Evolutionary conservation across 2,113 vertebrate species (phyloP), one percentile per base, ranked within the genome.

Genomic region (Lepus europaeus): DNA sequence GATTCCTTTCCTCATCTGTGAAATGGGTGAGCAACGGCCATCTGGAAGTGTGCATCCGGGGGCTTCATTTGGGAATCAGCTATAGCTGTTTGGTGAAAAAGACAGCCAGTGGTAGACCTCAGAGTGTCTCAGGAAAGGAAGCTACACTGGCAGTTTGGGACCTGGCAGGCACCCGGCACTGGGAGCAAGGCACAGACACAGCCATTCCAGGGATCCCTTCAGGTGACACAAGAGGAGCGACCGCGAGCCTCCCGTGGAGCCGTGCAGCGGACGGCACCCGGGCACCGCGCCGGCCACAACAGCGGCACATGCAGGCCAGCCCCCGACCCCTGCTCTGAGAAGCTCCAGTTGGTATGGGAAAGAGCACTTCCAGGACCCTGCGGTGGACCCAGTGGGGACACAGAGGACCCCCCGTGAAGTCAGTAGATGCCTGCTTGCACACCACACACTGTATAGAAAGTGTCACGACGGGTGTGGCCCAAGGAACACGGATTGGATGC

Each of bases 381-480:
- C 45, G 45, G 45, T 45, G 45, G 45, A 45, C 45, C 1, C 45
- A 45, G 45, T 45, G 45, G 45, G 45, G 45, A 45, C 45, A 7
- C 45, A 45, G 45, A 45, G 45, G 45, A 45, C 45, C 45, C 45
- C 45, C 45, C 45, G 45, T 45, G 45, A 97, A 98, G 97, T 98
- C 89, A 98, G 97, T 78, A 91, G 92, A 95, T 91, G 88, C 96
- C 97, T 97, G 97, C 97, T 96, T 97, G 98, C 81, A 49, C 94
- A 88, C 76, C 74, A 95, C 96, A 93, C 81, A 3, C 95, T 95
- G 90, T 83, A 97, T 95, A 70, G 87, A 69, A 95, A 78, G 95
- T 64, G 63, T 74, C 82, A 53, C 23, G 3, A 19, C 19, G 91
- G 70, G 9, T 93, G 96, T 33, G 90, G 63, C 39, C 81, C 39